Conservation (phyloP, 2,888 invertebrate species). For the Melanostoma scalare region DNA sequence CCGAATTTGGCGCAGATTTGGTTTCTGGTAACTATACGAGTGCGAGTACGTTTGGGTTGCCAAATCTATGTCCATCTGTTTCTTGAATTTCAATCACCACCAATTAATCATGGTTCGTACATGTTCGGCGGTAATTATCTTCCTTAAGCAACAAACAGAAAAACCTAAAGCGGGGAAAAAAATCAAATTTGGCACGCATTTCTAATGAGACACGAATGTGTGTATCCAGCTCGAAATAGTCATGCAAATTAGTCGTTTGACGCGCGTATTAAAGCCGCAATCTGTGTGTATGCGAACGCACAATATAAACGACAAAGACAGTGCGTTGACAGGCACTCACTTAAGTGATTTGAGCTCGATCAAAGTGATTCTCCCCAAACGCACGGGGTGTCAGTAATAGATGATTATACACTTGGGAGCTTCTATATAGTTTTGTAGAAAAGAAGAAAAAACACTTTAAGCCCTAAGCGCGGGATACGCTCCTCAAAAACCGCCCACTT, state of each 20-base stretch:
- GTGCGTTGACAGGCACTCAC: slow-evolving; percentile 49
- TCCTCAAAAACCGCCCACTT: slow-evolving; percentile 68
- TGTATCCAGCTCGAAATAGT: slow-evolving; percentile 65
- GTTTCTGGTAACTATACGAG: slow-evolving; percentile 9
- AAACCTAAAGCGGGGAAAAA: too few species aligned
- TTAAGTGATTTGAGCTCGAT: slow-evolving; percentile 26
- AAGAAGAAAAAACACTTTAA: background rate
- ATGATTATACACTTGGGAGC: slow-evolving; percentile 20
- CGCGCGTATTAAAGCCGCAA: slow-evolving; percentile 55
- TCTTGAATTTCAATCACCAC: slow-evolving; percentile 64
- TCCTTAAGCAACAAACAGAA: slow-evolving; percentile 1
- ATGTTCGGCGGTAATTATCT: slow-evolving; percentile 33
- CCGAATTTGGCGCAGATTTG: slow-evolving; percentile 37
- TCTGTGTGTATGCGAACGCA: slow-evolving; percentile 21
- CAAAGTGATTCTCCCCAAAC: slow-evolving; percentile 25
- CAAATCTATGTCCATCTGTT: slow-evolving; percentile 50
- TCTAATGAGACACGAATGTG: slow-evolving; percentile 62
- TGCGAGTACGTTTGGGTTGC: background rate
- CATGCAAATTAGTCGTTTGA: slow-evolving; percentile 70
- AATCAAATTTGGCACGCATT: slow-evolving; percentile 68
- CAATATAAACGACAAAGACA: slow-evolving; percentile 23
- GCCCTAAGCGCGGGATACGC: slow-evolving; percentile 21
- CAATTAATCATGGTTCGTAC: slow-evolving; percentile 63
- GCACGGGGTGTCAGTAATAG: slow-evolving; percentile 10
- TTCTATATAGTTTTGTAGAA: slow-evolving; percentile 8